Percentiles rank a stretch among this genome's conserved stretches.
Evolutionary conservation across 2,797 vertebrate species (phyloP).

Genomic region (Spea hammondii): DNA sequence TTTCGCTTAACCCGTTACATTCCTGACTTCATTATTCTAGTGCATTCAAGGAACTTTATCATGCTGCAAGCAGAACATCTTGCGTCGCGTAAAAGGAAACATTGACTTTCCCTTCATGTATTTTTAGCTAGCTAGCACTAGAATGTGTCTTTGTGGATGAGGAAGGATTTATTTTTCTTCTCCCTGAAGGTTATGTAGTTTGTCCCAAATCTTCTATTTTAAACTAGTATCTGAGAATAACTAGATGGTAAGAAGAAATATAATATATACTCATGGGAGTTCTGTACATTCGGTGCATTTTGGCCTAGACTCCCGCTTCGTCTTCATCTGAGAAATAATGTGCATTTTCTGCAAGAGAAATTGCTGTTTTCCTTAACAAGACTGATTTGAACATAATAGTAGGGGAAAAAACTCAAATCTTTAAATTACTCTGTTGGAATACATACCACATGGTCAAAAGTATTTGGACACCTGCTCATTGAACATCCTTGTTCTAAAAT

Average conservation of each 20-base stretch:
- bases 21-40: no score
- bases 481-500: no score
- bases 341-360: neutral
- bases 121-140: constrained; percentile 10
- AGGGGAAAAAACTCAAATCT: no score
- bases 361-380: neutral
- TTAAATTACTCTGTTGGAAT: no score
- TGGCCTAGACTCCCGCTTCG: neutral
- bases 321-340: constrained; percentile 1
- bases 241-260: constrained; percentile 23
- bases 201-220: constrained; percentile 25
- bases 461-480: no score
- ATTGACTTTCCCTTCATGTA: constrained; percentile 1
- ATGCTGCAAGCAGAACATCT: neutral
- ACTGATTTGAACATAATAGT: no score
- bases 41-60: no score
- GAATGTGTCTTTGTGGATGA: constrained; percentile 12
- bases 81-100: constrained; percentile 46
- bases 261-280: constrained; percentile 26
- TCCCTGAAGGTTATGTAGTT: constrained; percentile 5
- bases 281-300: neutral
- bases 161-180: constrained; percentile 1
- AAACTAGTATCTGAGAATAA: constrained; percentile 6
- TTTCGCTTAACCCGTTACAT: no score
- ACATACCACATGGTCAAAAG: no score